These are phyloP conservation scores for Xenopus borealis DNA, from an alignment of 2,113 vertebrate species.

Conservation along the genomic window DNA sequence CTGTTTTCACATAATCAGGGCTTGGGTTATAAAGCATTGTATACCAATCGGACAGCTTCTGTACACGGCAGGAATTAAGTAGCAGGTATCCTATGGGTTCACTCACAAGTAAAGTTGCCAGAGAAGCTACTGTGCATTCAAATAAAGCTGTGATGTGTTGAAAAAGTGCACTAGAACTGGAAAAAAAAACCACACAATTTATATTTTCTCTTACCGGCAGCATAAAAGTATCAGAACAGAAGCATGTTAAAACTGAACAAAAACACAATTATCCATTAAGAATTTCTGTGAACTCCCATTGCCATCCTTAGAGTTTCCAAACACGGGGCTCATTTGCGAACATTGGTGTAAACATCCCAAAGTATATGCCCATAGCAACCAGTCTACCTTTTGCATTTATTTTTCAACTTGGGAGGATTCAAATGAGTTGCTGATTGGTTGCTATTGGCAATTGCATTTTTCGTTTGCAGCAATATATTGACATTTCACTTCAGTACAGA, in stretches of 20 bases:
- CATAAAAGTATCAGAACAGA: neutral
- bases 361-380: no score
- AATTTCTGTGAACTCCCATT: neutral
- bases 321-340: neutral
- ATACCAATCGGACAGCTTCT: slow-evolving; percentile 97
- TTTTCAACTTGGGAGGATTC: no score
- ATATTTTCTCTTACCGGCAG: neutral
- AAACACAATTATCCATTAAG: neutral
- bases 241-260: neutral
- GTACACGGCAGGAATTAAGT: slow-evolving; percentile 83
- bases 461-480: no score
- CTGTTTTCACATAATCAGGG: slow-evolving; percentile 87
- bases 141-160: slow-evolving; percentile 86
- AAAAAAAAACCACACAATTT: neutral
- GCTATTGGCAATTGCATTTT: no score
- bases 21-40: slow-evolving; percentile 98
- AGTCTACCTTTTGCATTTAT: no score
- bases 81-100: slow-evolving; percentile 76
- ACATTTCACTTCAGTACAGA: no score
- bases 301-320: neutral
- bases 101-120: slow-evolving; percentile 82
- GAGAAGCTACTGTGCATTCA: slow-evolving; percentile 78
- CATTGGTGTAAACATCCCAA: no score
- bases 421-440: no score
- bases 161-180: slow-evolving; percentile 85